A percentile compares a stretch with the other conserved stretches of the same genome.
These are phyloP conservation scores for Schrankia costaestrigalis DNA, from an alignment of 2,888 invertebrate genomes.

Conservation along the genomic window DNA sequence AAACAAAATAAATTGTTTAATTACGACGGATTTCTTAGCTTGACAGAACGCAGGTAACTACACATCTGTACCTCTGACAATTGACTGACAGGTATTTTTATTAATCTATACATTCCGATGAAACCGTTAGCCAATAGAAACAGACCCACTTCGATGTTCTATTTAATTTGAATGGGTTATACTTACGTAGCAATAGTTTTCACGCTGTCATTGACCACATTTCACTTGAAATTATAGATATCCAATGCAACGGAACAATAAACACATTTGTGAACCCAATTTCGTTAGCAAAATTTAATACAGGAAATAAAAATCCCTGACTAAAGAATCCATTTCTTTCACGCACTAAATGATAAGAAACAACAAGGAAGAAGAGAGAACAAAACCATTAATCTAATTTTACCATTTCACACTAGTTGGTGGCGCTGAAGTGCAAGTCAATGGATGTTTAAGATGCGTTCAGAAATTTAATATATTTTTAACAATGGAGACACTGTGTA, in stretches of 20 bases:
- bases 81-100: conserved; percentile 47
- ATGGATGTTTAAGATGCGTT: too few species aligned
- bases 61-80: conserved; percentile 42
- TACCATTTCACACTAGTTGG: conserved; percentile 33
- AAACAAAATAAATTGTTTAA: conserved; percentile 54
- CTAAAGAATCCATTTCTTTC: conserved; percentile 54
- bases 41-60: conserved; percentile 41
- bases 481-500: too few species aligned
- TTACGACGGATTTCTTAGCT: conserved; percentile 60
- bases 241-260: conserved; percentile 45
- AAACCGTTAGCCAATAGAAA: conserved; percentile 19
- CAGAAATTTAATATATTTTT: too few species aligned
- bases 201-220: conserved; percentile 77
- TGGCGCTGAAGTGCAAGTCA: conserved; percentile 43
- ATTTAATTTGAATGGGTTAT: conserved; percentile 54
- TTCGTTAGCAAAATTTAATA: conserved; percentile 41
- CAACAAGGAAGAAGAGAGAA: conserved; percentile 51
- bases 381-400: conserved; percentile 39
- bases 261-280: conserved; percentile 38
- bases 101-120: conserved; percentile 42
- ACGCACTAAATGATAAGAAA: conserved; percentile 61
- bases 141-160: conserved; percentile 10
- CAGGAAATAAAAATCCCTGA: conserved; percentile 49
- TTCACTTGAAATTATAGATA: conserved; percentile 61
- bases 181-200: conserved; percentile 76